These are phyloP conservation scores for Diadophis punctatus DNA, from an alignment of 2,113 vertebrate species.

Conservation along the genomic window DNA sequence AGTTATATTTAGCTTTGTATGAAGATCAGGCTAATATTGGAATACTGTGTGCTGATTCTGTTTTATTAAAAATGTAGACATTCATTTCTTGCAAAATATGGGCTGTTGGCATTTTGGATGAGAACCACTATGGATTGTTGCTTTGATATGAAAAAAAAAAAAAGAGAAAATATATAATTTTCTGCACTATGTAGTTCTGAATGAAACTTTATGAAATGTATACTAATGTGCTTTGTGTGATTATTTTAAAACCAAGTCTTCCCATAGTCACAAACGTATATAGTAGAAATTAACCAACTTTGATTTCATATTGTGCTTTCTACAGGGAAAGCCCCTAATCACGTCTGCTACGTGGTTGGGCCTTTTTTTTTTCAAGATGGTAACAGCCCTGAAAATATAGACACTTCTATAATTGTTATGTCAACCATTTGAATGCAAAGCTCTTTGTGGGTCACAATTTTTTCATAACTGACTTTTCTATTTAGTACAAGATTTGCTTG, in stretches of 20 bases:
- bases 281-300: constrained; percentile 77
- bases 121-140: constrained; percentile 78
- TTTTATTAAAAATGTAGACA: constrained; percentile 64
- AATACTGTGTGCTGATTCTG: constrained; percentile 78
- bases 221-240: constrained; percentile 89
- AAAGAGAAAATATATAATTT: constrained; percentile 68
- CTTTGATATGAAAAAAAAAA: constrained; percentile 77
- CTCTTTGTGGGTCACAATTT: constrained; percentile 80
- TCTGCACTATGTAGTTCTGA: constrained; percentile 89
- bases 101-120: constrained; percentile 81
- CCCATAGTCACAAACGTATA: constrained; percentile 84
- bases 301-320: constrained; percentile 82
- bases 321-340: constrained; percentile 75
- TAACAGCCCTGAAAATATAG: constrained; percentile 71
- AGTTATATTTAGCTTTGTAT: constrained; percentile 77
- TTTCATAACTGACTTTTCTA: constrained; percentile 82
- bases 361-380: constrained; percentile 72
- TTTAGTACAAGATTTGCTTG: constrained; percentile 77
- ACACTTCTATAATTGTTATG: constrained; percentile 67
- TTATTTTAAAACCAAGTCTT: constrained; percentile 83
- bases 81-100: constrained; percentile 67
- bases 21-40: constrained; percentile 72
- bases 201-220: constrained; percentile 85
- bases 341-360: constrained; percentile 62
- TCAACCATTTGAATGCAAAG: constrained; percentile 76